Conservation (phyloP, 1,140 invertebrate genomes). For the Procambarus clarkii region DNA sequence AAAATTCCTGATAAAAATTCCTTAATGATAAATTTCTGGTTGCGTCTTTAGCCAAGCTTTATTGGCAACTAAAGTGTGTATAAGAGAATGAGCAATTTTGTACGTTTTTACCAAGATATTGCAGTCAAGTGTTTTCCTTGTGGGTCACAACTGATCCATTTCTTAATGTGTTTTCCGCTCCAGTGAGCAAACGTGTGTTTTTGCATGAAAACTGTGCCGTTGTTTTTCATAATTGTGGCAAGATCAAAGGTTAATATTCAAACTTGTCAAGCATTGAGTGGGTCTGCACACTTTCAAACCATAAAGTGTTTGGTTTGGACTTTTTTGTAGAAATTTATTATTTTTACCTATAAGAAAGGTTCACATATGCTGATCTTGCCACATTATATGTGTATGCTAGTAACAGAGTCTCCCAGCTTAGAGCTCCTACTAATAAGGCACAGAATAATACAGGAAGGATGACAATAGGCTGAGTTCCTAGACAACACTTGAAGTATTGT, state of each 20-base stretch:
- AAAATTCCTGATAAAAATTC: conserved; percentile 15
- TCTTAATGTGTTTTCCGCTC: conserved; percentile 29
- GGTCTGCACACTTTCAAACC: neutral
- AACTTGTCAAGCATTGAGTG: neutral
- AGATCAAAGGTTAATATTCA: conserved; percentile 28
- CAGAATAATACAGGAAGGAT: conserved; percentile 20
- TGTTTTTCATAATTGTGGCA: conserved; percentile 51
- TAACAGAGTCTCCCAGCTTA: conserved; percentile 37
- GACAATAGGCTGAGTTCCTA: conserved; percentile 28
- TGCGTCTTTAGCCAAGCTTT: conserved; percentile 21
- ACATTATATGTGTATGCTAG: conserved; percentile 36
- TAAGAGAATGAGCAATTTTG: conserved; percentile 46
- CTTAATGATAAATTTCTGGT: neutral
- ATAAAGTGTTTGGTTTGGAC: neutral
- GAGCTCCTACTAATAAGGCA: conserved; percentile 45
- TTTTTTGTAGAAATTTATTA: neutral
- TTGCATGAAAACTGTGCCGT: conserved; percentile 42
- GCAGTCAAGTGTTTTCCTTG: conserved; percentile 40
- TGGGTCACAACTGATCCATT: conserved; percentile 22
- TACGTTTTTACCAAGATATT: conserved; percentile 59
- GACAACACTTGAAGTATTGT: neutral
- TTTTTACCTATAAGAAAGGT: neutral
- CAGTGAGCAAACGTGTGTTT: conserved; percentile 26
- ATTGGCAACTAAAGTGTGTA: conserved; percentile 44
- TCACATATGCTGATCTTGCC: conserved; percentile 17